Conservation (phyloP, 2,113 vertebrate genomes). For the Rhinoderma darwinii region DNA sequence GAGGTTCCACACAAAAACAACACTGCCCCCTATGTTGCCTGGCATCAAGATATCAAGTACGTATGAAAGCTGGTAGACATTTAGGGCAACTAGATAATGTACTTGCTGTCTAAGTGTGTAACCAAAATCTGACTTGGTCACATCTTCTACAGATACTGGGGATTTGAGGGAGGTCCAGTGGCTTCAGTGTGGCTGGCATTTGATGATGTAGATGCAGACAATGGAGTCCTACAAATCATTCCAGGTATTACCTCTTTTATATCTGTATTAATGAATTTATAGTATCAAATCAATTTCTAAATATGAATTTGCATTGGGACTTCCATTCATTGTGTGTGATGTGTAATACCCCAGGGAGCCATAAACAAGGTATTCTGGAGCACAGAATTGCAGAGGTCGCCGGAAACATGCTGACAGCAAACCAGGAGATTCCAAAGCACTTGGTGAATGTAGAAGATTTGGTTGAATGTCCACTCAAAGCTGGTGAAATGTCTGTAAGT, state of each 20-base stretch:
- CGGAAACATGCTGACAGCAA: constrained; percentile 79
- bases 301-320: neutral
- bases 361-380: constrained; percentile 72
- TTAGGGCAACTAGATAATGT: neutral
- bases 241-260: constrained; percentile 71
- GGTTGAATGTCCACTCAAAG: constrained; percentile 73
- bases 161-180: constrained; percentile 76
- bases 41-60: constrained; percentile 82
- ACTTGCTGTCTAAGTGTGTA: neutral
- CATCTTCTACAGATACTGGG: constrained; percentile 75
- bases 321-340: neutral
- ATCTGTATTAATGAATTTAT: neutral
- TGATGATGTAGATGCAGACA: constrained; percentile 76
- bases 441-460: constrained; percentile 69
- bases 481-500: constrained; percentile 84
- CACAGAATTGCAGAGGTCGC: constrained; percentile 66
- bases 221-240: constrained; percentile 77
- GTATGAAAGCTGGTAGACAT: constrained; percentile 10
- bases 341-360: constrained; percentile 67
- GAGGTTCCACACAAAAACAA: constrained; percentile 52
- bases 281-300: neutral
- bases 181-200: constrained; percentile 79
- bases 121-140: neutral
- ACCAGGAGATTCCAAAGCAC: constrained; percentile 80
- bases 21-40: constrained; percentile 75